Percentiles rank a stretch among this genome's conserved stretches.
Conservation (phyloP, 2,113 vertebrate species). For the Petrocephalus microphthalmus region DNA sequence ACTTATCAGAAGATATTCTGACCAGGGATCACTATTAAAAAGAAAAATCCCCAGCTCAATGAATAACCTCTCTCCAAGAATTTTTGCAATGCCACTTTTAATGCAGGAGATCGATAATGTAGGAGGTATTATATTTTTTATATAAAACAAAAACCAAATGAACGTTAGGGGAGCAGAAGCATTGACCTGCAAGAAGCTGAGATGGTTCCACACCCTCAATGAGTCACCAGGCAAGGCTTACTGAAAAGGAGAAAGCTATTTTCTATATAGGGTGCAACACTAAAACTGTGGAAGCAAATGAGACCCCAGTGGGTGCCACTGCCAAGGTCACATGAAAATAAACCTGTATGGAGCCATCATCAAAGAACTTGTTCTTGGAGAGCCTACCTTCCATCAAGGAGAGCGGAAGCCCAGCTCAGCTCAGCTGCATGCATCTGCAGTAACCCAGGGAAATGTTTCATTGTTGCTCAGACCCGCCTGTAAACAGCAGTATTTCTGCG, state of each 20-base stretch:
- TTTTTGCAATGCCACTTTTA: background rate
- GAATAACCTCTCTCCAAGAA: background rate
- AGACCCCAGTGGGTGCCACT: background rate
- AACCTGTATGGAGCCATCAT: background rate
- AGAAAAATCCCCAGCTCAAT: background rate
- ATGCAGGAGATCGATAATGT: background rate
- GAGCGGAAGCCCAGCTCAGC: background rate
- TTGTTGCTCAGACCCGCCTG: background rate
- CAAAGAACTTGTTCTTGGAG: background rate
- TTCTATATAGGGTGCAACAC: background rate
- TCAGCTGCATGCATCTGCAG: background rate
- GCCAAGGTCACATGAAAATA: background rate
- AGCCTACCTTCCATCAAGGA: background rate
- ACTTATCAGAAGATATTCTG: no score
- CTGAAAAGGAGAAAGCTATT: background rate
- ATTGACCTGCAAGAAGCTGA: background rate
- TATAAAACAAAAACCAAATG: background rate
- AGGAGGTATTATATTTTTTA: background rate
- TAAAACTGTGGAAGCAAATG: background rate
- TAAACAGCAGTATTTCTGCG: background rate
- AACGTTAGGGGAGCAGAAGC: background rate
- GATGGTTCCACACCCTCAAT: background rate
- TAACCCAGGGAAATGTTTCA: background rate
- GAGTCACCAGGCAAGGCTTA: background rate
- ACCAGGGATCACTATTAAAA: no score